These are phyloP conservation scores for Drosophila mayaguana DNA, from an alignment of 2,888 invertebrate genomes.

Conservation along the genomic window DNA sequence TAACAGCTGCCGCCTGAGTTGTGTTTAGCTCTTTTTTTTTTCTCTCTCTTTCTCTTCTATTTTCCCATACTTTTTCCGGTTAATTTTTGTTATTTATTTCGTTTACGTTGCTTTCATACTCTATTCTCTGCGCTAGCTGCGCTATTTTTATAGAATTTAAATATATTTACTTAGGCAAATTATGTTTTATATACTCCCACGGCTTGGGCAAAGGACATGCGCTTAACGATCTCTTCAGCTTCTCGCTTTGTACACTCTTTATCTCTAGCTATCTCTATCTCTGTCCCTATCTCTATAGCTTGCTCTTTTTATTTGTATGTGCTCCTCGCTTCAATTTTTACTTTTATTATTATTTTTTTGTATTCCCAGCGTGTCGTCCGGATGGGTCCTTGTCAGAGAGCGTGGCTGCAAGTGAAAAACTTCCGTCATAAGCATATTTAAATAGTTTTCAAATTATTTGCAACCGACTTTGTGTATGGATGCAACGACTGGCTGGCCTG, in stretches of 20 bases:
- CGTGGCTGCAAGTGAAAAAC: conserved; percentile 53
- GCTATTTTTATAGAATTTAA: conserved; percentile 56
- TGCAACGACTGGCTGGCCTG: neutral
- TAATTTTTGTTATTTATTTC: conserved; percentile 24
- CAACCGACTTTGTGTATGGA: conserved; percentile 17
- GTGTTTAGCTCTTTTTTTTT: neutral
- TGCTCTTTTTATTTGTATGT: conserved; percentile 2
- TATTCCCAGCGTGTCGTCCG: neutral
- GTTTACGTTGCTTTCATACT: conserved; percentile 25
- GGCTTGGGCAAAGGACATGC: conserved; percentile 23
- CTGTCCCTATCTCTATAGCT: neutral
- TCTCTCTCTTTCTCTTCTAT: neutral
- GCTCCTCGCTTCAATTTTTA: neutral
- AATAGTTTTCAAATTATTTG: conserved; percentile 65
- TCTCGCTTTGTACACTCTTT: neutral
- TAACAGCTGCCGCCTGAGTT: conserved; percentile 21
- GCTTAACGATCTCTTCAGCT: conserved; percentile 28
- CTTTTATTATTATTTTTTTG: neutral
- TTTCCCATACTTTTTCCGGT: conserved; percentile 8
- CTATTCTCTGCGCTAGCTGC: conserved; percentile 2
- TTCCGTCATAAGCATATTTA: conserved; percentile 64
- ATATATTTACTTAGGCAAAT: conserved; percentile 64
- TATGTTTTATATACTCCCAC: conserved; percentile 47
- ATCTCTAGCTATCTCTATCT: neutral
- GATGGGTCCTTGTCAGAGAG: conserved; percentile 26